Base-by-base conservation (phyloP, 2,888 invertebrate genomes). In the Acleris sparsana region DNA sequence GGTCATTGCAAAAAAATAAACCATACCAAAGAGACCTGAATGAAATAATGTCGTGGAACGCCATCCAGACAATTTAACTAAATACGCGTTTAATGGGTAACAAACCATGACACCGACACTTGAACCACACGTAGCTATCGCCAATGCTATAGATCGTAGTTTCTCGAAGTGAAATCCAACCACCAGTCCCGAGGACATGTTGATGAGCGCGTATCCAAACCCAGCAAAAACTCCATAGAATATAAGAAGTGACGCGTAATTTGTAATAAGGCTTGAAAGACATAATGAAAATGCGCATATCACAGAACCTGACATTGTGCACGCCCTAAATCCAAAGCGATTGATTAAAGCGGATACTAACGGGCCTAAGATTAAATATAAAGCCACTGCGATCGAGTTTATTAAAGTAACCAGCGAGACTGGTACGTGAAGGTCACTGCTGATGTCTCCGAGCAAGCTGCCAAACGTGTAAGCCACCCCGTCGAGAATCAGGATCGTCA, bases 141-240 rank as follows among this genome's bases (percentile, higher is more conserved):
- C 69, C 70, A 92, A 73, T 16, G 90, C 89, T 46, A 91, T 29
- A 3, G 90, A 79, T 20, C 92, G 81, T 33, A 87, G 73, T 72
- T 73, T 87, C 73, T 91, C 90, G 74, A 92, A 92, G 76, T 92
- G 91, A 79, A 92, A 92, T 17, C 92, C 91, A 1, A 92, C 91
- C 16, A 92, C 79, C 53, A 92, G 74, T 48, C 72, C 72, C 46
- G 85, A 76, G 5, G 87, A 72, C 84, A 92, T 83, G 75, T 87
- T 86, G 39, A 88, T 78, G 16, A 92, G 75, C 63, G 86, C 84
- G 67, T 80, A 89, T 55, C 92, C 92, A 65, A 88, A 73, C 22
- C 92, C 92, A 64, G 85, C 78, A 59, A 83, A 66, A 1, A 77
- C 66, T 5, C 92, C 92, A 71, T 89, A 91, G 76, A 86, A 86